phyloP scores from a whole-genome alignment of 1,140 invertebrate genomes.

The Meloidogyne floridensis region DNA sequence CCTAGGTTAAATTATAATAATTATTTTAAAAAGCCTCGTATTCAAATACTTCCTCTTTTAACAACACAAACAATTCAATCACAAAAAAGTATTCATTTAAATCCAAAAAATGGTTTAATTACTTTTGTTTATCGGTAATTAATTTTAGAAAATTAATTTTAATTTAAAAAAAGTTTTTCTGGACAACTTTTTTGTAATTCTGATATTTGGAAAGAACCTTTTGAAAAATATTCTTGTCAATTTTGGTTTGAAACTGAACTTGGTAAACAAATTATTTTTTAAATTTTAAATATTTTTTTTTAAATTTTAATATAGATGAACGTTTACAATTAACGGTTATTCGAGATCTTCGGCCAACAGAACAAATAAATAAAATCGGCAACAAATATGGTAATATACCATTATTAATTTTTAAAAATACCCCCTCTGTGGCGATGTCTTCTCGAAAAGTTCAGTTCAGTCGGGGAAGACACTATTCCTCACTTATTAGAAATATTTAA shows the following conservation, averaged over 20 bases:
- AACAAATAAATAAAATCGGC: slow-evolving; percentile 31
- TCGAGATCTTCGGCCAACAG: slow-evolving; percentile 42
- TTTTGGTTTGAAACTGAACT: slow-evolving; percentile 35
- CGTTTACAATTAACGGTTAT: slow-evolving; percentile 40
- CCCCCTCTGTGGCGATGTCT: no score
- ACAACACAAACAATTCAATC: slow-evolving; percentile 1
- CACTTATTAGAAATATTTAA: no score
- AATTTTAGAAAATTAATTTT: slow-evolving; percentile 4
- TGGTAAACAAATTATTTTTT: slow-evolving; percentile 32
- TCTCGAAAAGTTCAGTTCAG: no score
- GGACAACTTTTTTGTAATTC: slow-evolving; percentile 33
- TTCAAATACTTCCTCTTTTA: slow-evolving; percentile 19
- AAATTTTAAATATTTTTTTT: neutral
- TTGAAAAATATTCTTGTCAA: slow-evolving; percentile 46
- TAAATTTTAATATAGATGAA: slow-evolving; percentile 45
- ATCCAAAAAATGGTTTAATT: slow-evolving; percentile 54
- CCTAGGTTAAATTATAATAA: neutral
- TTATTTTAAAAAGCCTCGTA: neutral
- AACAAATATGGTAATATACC: slow-evolving; percentile 26
- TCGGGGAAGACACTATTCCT: no score
- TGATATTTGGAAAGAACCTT: slow-evolving; percentile 43
- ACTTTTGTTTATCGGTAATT: slow-evolving; percentile 45
- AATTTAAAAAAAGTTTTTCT: slow-evolving; percentile 28
- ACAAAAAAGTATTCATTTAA: slow-evolving; percentile 38
- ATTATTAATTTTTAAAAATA: no score